Base-by-base conservation (phyloP, 2,888 invertebrate species). In the Agrochola lota region DNA sequence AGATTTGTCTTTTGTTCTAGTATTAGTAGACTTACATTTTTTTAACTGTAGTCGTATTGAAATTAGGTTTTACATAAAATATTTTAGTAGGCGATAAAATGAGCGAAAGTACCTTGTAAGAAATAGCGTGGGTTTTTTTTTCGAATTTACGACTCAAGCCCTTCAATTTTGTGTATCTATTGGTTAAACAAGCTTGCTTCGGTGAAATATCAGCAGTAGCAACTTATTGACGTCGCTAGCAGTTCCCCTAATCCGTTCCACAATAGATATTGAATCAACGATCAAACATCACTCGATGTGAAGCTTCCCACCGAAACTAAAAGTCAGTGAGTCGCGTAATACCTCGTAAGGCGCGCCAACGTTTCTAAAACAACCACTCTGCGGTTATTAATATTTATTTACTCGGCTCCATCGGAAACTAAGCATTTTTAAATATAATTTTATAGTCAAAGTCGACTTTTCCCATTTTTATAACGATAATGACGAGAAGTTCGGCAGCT, bases 401-500 rank as follows among this genome's bases (percentile, higher is more conserved):
- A 90, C 90, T 83, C 75, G 40, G 57, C 64, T 80, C 84, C 84
- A 86, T 81, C 80, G 82, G 78, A 83, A 85, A 89, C 80, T 86
- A 89, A 91, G 86, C 87, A 86, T 90, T 92, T 74, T 90, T 81
- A 85, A 88, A 91, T 90, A 91, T 89, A 91, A 91, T 89, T 91
- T 90, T 87, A 90, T 88, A 78, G 84, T 86, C 85, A 77, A 90
- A 91, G 87, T 90, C 83, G 88, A 91, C 89, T 91, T 92, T 92
- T 89, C 89, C 87, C 90, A 90, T 94, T 94, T 93, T 94, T 92
- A 90, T 92, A 91, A 92, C 91, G 91, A 90, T 92, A 92, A 93
- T 90, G 91, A 91, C 87, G 89, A 89, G 87, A 93, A 93, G 90
- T 93, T 92, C 83, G 88, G 85, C 90, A 90, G 89, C 87, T 87